Percentiles rank a stretch among this genome's conserved stretches.
Evolutionary conservation across 2,888 invertebrate species (phyloP).

Genomic region (Calliscelio sp.): DNA sequence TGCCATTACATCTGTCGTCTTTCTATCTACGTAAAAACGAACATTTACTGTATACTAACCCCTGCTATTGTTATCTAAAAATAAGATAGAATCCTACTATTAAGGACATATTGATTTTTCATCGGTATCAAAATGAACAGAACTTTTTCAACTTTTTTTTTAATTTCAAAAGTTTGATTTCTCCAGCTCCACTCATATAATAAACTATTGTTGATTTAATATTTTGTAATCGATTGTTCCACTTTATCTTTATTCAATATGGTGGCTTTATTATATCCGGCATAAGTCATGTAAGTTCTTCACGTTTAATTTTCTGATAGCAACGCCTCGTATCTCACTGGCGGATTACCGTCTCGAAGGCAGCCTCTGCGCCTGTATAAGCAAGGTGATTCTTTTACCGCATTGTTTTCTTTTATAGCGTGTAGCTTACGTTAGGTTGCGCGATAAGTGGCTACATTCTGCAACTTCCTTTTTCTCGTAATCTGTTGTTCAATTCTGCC

Average conservation of each 20-base stretch:
- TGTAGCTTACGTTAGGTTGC: slow-evolving; percentile 37
- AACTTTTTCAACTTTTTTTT: too few relatives aligned
- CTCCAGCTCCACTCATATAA: too few relatives aligned
- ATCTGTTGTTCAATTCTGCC: slow-evolving; percentile 34
- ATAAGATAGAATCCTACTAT: too few relatives aligned
- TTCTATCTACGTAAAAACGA: too few relatives aligned
- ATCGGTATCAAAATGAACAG: too few relatives aligned
- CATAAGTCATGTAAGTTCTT: slow-evolving; percentile 41
- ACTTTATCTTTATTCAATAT: slow-evolving; percentile 30
- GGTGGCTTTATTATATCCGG: slow-evolving; percentile 34
- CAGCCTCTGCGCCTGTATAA: slow-evolving; percentile 12
- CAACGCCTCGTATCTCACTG: slow-evolving; percentile 47
- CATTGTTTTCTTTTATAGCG: slow-evolving; percentile 55
- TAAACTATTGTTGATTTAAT: too few relatives aligned
- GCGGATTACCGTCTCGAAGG: slow-evolving; percentile 52
- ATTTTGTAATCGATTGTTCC: not conserved
- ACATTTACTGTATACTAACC: too few relatives aligned
- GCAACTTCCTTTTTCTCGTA: slow-evolving; percentile 40
- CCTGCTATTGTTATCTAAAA: too few relatives aligned
- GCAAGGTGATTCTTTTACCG: slow-evolving; percentile 49
- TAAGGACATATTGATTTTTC: too few relatives aligned
- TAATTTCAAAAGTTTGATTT: too few relatives aligned
- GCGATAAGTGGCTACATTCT: slow-evolving; percentile 51
- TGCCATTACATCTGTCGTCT: too few relatives aligned
- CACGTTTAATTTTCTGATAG: slow-evolving; percentile 58